Conservation (phyloP, 1,140 invertebrate species). For the Gonioctena quinquepunctata region DNA sequence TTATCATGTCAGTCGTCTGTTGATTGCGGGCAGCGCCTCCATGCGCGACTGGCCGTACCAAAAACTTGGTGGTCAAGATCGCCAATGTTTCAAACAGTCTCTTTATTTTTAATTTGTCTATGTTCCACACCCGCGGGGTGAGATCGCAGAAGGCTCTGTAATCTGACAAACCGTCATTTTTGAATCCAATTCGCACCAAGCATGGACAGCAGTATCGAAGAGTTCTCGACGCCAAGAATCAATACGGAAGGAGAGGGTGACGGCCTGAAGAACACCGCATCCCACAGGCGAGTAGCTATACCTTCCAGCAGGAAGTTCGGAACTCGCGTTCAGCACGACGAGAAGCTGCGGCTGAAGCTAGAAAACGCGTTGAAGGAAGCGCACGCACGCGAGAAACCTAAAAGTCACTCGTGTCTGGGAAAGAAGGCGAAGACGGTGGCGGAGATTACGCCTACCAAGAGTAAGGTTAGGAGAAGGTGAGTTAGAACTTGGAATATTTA, state of each 20-base stretch:
- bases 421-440: conserved; percentile 35
- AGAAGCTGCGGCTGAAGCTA: conserved; percentile 28
- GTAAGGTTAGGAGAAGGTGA: conserved; percentile 21
- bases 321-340: conserved; percentile 19
- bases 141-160: too few species aligned
- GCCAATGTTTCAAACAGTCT: too few species aligned
- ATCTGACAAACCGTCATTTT: too few species aligned
- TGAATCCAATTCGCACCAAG: background rate
- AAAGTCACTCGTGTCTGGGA: conserved; percentile 15
- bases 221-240: conserved; percentile 16
- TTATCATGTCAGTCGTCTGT: too few species aligned
- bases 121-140: too few species aligned
- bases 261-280: conserved; percentile 22
- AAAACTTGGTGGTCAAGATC: too few species aligned
- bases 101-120: too few species aligned
- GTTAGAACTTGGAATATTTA: background rate
- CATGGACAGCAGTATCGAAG: background rate
- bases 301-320: conserved; percentile 36
- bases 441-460: conserved; percentile 38
- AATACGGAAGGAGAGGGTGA: conserved; percentile 31
- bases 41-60: too few species aligned
- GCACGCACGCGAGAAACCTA: background rate
- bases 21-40: too few species aligned
- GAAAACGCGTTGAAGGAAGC: conserved; percentile 26
- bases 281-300: conserved; percentile 26